Evolutionary conservation across 2,888 invertebrate species (phyloP).

Genomic region (Resseliella maxima): DNA sequence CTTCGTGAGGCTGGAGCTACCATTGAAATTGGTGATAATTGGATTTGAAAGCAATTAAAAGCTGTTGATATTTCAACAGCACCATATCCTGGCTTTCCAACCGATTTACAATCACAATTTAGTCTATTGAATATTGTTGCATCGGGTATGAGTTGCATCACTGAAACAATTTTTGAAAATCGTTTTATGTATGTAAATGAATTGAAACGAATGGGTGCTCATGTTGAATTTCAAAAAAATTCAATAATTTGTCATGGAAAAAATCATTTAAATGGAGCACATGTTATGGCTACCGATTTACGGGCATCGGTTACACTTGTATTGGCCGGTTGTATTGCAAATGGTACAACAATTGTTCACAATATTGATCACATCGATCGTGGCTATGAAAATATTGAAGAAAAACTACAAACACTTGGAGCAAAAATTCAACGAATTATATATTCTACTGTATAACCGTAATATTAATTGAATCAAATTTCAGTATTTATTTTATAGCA

Average conservation of each 20-base stretch:
- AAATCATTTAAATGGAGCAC: slow-evolving; percentile 34
- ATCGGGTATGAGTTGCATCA: neutral
- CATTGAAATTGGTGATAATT: neutral
- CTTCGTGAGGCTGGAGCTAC: neutral
- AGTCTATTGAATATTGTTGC: neutral
- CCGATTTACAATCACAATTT: neutral
- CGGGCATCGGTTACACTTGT: slow-evolving; percentile 57
- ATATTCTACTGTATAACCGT: neutral
- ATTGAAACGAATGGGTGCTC: slow-evolving; percentile 57
- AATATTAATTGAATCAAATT: no score
- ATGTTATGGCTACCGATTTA: slow-evolving; percentile 58
- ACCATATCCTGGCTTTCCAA: neutral
- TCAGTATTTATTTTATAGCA: no score
- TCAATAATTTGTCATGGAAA: neutral
- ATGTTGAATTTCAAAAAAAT: slow-evolving; percentile 56
- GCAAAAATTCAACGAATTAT: neutral
- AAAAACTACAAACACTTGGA: slow-evolving; percentile 53
- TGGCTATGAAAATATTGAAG: slow-evolving; percentile 56
- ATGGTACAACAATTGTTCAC: slow-evolving; percentile 51
- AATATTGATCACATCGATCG: slow-evolving; percentile 56
- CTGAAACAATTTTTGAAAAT: slow-evolving; percentile 59
- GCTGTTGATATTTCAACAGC: neutral
- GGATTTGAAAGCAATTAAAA: neutral
- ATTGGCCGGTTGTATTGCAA: slow-evolving; percentile 56
- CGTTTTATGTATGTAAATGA: slow-evolving; percentile 58